Conservation (phyloP, 2,888 invertebrate genomes). For the Lithophane socia region DNA sequence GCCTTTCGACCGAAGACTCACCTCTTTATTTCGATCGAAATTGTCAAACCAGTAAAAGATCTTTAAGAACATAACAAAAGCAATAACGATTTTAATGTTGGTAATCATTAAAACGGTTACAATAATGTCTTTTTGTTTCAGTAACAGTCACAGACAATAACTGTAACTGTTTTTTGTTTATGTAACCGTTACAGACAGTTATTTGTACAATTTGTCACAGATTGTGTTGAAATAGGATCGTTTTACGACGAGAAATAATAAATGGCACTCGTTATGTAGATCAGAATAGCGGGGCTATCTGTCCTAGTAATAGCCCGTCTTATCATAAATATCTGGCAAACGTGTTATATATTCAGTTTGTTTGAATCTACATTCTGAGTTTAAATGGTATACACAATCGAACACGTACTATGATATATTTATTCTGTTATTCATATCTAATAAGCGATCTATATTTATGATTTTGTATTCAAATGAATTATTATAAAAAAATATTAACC, state of each 20-base stretch:
- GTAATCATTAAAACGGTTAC: background rate
- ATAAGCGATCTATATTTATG: background rate
- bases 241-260: background rate
- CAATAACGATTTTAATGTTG: background rate
- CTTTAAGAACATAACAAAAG: background rate
- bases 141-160: background rate
- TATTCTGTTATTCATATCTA: background rate
- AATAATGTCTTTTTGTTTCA: background rate
- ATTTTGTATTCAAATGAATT: background rate
- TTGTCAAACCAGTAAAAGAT: background rate
- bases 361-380: background rate
- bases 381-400: background rate
- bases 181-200: background rate
- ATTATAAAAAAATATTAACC: background rate
- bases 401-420: background rate
- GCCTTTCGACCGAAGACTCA: background rate
- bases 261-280: conserved; percentile 8
- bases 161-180: background rate
- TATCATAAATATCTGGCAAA: background rate
- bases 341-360: background rate
- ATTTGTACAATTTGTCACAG: conserved; percentile 20
- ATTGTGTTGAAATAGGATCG: conserved; percentile 23
- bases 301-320: background rate
- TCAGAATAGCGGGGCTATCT: background rate
- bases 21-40: background rate